Evolutionary conservation across 2,888 invertebrate genomes (phyloP), one percentile per base, ranked within the genome.

Genomic region (Eupithecia abbreviata): DNA sequence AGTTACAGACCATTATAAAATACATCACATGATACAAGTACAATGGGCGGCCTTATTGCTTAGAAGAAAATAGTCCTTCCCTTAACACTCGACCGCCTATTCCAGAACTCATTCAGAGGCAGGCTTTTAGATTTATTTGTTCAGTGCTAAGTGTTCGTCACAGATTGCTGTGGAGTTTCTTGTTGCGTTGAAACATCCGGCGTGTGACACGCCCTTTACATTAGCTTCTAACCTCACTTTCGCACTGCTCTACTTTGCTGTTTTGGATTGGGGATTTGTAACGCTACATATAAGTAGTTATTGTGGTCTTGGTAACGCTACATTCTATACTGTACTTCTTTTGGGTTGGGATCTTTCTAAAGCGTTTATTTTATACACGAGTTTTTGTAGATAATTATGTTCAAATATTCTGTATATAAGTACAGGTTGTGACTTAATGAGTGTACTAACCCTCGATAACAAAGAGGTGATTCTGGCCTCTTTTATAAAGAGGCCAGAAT

Each of bases 121-220:
- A 68, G 70, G 84, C 87, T 87, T 85, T 88, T 85, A 87, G 81
- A 78, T 81, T 81, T 84, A 83, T 83, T 83, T 83, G 80, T 79
- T 42, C 75, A 68, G 77, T 72, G 83, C 83, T 84, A 84, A 85
- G 86, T 85, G 85, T 86, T 83, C 84, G 83, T 85, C 85, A 81
- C 55, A 78, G 76, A 68, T 72, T 69, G 71, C 42, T 42, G 9
- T 47, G 69, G 65, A 78, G 78, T 76, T 47, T 47, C 55, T 73
- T 78, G 71, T 73, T 84, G 83, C 85, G 83, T 86, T 86, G 82
- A 82, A 80, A 78, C 81, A 80, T 87, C 87, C 88, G 87, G 83
- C 83, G 83, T 45, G 79, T 74, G 87, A 87, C 87, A 88, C 87
- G 88, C 87, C 88, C 87, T 85, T 18, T 69, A 69, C 69, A 69